Conservation (phyloP, 2,888 invertebrate species). For the Villa cingulata region DNA sequence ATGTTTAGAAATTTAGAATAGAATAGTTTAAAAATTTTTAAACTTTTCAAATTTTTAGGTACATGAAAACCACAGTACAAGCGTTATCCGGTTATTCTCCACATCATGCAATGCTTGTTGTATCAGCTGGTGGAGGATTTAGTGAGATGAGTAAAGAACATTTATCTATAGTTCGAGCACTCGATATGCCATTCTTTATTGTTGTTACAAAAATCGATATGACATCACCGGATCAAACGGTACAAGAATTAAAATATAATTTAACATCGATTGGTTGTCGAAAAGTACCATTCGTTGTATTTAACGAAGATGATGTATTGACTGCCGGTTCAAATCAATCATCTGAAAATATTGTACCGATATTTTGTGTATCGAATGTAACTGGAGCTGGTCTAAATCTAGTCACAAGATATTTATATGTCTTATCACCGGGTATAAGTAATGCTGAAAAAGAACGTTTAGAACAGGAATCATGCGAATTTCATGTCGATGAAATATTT, state of each 20-base stretch:
- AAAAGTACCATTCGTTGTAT: constrained; percentile 50
- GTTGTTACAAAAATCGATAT: constrained; percentile 90
- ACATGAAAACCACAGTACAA: constrained; percentile 86
- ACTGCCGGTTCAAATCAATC: constrained; percentile 54
- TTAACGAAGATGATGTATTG: constrained; percentile 56
- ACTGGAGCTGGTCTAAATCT: constrained; percentile 71
- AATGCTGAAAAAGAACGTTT: constrained; percentile 51
- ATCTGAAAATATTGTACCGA: constrained; percentile 53
- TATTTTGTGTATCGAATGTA: constrained; percentile 84
- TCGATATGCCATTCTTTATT: constrained; percentile 82
- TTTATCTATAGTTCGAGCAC: constrained; percentile 63
- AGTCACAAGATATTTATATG: constrained; percentile 74
- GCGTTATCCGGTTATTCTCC: constrained; percentile 89
- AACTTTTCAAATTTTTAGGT: too few species aligned
- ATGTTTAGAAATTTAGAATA: too few species aligned
- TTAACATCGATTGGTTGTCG: constrained; percentile 52
- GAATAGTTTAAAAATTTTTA: neutral
- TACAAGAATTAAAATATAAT: constrained; percentile 45
- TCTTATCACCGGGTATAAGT: constrained; percentile 55
- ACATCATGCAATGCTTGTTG: constrained; percentile 78
- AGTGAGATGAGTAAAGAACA: constrained; percentile 82
- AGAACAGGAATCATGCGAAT: constrained; percentile 64
- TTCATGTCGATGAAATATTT: constrained; percentile 91
- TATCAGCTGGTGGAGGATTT: constrained; percentile 68
- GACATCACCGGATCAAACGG: constrained; percentile 43